A percentile compares a stretch with the other conserved stretches of the same genome.
Evolutionary conservation across 2,888 invertebrate species (phyloP).

Genomic region (Bembecia ichneumoniformis): DNA sequence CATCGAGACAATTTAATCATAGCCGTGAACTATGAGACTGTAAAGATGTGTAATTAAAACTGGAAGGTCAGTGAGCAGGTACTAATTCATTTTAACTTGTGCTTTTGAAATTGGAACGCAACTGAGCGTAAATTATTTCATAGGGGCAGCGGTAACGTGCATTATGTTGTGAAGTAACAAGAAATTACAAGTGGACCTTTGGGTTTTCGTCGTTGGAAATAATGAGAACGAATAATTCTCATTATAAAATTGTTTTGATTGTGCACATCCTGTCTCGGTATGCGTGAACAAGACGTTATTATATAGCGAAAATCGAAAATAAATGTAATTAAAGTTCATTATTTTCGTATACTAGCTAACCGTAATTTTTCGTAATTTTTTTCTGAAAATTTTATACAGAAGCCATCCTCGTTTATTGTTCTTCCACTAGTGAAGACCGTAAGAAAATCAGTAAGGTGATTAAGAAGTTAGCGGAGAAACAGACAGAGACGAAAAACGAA

Average conservation of each 20-base stretch:
- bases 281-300: slow-evolving; percentile 18
- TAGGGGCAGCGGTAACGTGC: slow-evolving; percentile 55
- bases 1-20: slow-evolving; percentile 59
- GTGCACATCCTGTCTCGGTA: slow-evolving; percentile 19
- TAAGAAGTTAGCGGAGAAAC: too few relatives aligned
- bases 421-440: too few relatives aligned
- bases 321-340: background rate
- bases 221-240: background rate
- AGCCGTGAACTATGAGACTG: slow-evolving; percentile 69
- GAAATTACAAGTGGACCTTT: slow-evolving; percentile 9
- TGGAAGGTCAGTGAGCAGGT: slow-evolving; percentile 70
- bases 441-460: too few relatives aligned
- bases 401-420: too few relatives aligned
- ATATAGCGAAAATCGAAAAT: background rate
- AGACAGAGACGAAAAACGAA: too few relatives aligned
- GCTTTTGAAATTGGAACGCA: slow-evolving; percentile 60
- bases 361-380: too few relatives aligned
- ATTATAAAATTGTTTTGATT: slow-evolving; percentile 17
- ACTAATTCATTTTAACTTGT: slow-evolving; percentile 59
- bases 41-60: slow-evolving; percentile 55
- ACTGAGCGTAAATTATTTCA: slow-evolving; percentile 65
- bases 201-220: background rate
- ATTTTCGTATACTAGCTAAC: background rate
- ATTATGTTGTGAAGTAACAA: slow-evolving; percentile 34
- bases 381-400: too few relatives aligned